These are phyloP conservation scores for Alligator sinensis DNA, from an alignment of 2,113 vertebrate genomes.

Conservation along the genomic window DNA sequence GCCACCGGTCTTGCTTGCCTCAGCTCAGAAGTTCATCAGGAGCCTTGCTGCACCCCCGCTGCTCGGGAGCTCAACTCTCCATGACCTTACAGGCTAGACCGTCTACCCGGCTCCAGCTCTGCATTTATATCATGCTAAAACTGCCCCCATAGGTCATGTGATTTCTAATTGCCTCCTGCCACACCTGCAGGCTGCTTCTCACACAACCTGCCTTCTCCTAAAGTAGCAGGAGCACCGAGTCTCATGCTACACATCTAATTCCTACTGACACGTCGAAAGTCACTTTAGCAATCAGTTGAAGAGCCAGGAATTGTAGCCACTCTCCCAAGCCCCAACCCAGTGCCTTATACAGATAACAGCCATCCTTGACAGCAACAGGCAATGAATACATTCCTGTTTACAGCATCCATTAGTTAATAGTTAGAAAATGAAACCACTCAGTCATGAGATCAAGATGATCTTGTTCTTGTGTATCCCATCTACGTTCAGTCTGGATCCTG, in stretches of 20 bases:
- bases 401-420: neutral
- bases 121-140: too few species aligned
- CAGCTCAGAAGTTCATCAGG: too few species aligned
- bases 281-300: neutral
- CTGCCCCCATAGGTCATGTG: too few species aligned
- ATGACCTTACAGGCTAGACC: too few species aligned
- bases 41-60: too few species aligned
- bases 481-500: neutral
- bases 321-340: neutral
- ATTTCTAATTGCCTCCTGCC: too few species aligned
- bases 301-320: neutral
- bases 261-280: neutral
- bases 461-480: neutral
- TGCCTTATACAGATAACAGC: neutral
- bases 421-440: rapidly evolving
- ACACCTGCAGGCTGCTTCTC: too few species aligned
- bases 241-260: neutral
- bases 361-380: neutral
- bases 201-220: too few species aligned
- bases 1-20: too few species aligned
- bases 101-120: too few species aligned
- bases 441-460: rapidly evolving
- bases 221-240: too few species aligned
- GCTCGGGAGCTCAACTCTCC: too few species aligned
- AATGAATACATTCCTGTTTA: neutral